These are phyloP conservation scores for Cryptocephalus moraei DNA, from an alignment of 2,888 invertebrate species.

Conservation along the genomic window DNA sequence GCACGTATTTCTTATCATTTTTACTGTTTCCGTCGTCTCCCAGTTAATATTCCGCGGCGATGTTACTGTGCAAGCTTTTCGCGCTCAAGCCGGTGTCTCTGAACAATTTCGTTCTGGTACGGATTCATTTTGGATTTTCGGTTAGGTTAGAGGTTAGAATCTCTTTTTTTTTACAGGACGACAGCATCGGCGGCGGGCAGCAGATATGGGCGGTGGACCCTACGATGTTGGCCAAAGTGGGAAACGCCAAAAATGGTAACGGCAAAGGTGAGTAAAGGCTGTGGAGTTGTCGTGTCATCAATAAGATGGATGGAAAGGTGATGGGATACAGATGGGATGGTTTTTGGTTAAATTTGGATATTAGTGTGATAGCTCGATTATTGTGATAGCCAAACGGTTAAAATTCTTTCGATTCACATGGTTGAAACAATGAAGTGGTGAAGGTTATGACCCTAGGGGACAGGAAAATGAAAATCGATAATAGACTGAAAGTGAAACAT, in stretches of 20 bases:
- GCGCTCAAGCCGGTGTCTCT: conserved; percentile 34
- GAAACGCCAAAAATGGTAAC: conserved; percentile 13
- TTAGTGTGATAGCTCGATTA: no score
- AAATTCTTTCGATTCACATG: no score
- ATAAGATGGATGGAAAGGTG: no score
- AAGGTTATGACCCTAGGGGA: no score
- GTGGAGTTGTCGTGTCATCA: no score
- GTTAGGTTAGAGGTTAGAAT: conserved; percentile 7
- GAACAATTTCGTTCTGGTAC: conserved; percentile 23
- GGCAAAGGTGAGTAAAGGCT: background rate
- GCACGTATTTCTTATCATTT: background rate
- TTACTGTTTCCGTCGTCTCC: background rate
- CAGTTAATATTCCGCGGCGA: conserved; percentile 14
- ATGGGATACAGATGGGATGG: no score
- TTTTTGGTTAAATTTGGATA: no score
- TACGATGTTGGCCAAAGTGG: conserved; percentile 21
- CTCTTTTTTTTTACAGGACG: conserved; percentile 25
- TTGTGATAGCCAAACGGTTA: no score
- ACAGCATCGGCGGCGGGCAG: conserved; percentile 20
- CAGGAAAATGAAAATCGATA: no score
- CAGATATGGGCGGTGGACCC: conserved; percentile 31
- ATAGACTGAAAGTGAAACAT: no score
- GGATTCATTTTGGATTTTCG: no score
- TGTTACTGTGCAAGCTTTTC: conserved; percentile 38
- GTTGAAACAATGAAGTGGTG: no score